phyloP scores from a whole-genome alignment of 1,140 invertebrate species.

The Drosophila fuyamai region DNA sequence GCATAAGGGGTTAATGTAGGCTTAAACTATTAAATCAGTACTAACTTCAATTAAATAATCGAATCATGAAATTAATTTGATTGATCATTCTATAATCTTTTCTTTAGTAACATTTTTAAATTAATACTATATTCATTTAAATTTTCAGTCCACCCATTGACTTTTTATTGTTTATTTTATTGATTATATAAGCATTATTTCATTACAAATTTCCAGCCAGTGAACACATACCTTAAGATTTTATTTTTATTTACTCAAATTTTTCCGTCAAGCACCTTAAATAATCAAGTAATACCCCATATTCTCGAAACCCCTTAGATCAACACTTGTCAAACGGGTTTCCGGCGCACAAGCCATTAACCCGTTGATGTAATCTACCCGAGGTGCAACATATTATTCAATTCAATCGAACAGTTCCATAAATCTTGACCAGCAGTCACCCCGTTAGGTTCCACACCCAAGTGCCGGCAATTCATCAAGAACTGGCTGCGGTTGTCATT shows the following conservation, averaged over 20 bases:
- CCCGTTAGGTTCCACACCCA: conserved; percentile 3
- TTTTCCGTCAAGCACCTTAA: not conserved
- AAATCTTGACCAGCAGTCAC: conserved; percentile 32
- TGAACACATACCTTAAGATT: no score
- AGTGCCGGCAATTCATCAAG: conserved; percentile 18
- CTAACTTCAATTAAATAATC: no score
- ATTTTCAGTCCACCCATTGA: no score
- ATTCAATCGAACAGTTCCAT: conserved; percentile 37
- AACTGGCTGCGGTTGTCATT: conserved; percentile 46
- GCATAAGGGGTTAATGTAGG: no score
- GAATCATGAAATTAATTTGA: no score
- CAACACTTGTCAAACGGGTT: conserved; percentile 30
- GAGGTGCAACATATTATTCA: conserved; percentile 43
- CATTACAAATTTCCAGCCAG: no score
- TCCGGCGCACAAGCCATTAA: conserved; percentile 23
- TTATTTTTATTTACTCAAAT: not conserved
- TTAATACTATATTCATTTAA: no score
- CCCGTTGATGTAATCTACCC: conserved; percentile 47
- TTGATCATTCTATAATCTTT: no score
- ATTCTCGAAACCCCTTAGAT: conserved; percentile 4
- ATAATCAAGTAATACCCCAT: conserved; percentile 5
- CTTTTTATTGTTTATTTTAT: no score
- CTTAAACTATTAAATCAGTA: no score
- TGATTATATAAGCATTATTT: no score
- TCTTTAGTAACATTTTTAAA: no score